phyloP scores from a whole-genome alignment of 2,113 vertebrate genomes.

The Forbesichthys agassizii region DNA sequence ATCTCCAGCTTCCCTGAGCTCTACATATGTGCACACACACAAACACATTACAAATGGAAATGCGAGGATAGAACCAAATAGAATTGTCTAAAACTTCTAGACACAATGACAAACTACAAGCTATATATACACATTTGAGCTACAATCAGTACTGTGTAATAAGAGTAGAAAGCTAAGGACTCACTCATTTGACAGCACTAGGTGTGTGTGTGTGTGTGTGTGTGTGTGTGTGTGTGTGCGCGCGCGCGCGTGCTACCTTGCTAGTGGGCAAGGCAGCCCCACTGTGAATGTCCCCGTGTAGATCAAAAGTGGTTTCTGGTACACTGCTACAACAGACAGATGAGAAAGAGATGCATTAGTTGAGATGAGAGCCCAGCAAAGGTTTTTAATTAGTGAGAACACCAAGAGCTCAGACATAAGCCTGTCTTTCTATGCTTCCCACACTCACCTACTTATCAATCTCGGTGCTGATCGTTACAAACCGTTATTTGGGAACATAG shows the following conservation, averaged over 20 bases:
- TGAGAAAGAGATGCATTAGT: conserved; percentile 28
- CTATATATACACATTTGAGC: conserved; percentile 4
- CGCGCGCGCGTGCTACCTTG: conserved; percentile 79
- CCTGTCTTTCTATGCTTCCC: not conserved
- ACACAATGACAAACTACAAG: not conserved
- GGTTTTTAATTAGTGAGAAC: not conserved
- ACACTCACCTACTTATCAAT: conserved; percentile 1
- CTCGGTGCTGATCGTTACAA: conserved; percentile 9
- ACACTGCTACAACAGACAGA: conserved; percentile 73
- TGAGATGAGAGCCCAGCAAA: conserved; percentile 13
- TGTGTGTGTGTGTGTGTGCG: too few relatives aligned
- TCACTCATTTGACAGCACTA: not conserved
- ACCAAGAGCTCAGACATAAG: conserved; percentile 37
- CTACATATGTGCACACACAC: conserved; percentile 64
- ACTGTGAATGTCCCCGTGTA: conserved; percentile 91
- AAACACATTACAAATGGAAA: not conserved
- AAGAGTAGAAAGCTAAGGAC: not conserved
- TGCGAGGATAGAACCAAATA: not conserved
- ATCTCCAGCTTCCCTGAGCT: conserved; percentile 89
- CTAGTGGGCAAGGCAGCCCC: conserved; percentile 84
- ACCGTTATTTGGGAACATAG: conserved; percentile 18
- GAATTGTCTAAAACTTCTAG: not conserved
- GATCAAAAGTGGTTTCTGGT: conserved; percentile 93
- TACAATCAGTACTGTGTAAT: not conserved
- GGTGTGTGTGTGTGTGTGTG: not conserved